Conservation (phyloP, 2,113 vertebrate species). For the Psilopsiagon aymara region DNA sequence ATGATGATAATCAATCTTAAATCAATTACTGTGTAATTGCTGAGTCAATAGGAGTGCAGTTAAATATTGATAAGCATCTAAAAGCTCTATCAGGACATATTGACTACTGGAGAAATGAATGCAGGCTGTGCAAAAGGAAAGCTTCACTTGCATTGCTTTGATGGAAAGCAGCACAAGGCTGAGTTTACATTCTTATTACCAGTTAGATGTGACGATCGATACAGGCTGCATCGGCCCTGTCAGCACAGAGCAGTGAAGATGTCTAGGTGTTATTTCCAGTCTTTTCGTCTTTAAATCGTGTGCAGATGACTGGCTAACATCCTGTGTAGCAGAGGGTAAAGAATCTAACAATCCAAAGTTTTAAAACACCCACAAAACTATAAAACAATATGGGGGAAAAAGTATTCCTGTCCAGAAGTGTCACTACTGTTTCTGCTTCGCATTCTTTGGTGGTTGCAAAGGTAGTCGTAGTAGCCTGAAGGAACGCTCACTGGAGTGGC, state of each 20-base stretch:
- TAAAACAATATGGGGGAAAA: neutral
- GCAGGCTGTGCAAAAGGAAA: conserved; percentile 15
- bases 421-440: neutral
- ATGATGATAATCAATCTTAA: conserved; percentile 86
- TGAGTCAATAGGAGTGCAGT: conserved; percentile 82
- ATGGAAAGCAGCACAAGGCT: conserved; percentile 61
- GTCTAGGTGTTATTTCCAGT: neutral
- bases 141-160: conserved; percentile 28
- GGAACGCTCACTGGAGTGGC: neutral
- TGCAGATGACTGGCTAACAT: neutral
- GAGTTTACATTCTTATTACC: conserved; percentile 70
- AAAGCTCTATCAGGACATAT: conserved; percentile 81
- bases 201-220: conserved; percentile 53
- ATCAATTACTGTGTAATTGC: conserved; percentile 87
- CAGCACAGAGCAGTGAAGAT: conserved; percentile 3
- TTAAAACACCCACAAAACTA: neutral
- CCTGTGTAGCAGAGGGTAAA: neutral
- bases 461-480: neutral
- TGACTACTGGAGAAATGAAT: conserved; percentile 79
- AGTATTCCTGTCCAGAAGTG: neutral
- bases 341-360: neutral
- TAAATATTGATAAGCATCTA: conserved; percentile 89
- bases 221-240: conserved; percentile 33
- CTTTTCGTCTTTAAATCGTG: neutral
- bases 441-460: neutral